Conservation (phyloP, 2,888 invertebrate species). For the Idaea aversata region DNA sequence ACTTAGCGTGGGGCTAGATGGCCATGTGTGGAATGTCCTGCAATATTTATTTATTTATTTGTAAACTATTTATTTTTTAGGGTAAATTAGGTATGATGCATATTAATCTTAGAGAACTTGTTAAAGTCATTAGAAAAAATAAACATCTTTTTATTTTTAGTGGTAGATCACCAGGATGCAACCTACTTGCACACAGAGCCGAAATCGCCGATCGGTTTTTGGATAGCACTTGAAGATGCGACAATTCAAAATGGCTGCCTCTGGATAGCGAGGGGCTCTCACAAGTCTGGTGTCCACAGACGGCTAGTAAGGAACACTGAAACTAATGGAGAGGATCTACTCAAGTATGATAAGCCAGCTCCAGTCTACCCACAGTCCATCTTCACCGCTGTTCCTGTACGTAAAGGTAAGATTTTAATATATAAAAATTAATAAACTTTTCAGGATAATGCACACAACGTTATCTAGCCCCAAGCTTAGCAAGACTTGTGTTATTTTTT, state of each 20-base stretch:
- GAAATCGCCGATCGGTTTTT: slow-evolving; percentile 90
- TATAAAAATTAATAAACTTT: background rate
- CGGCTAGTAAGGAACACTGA: slow-evolving; percentile 86
- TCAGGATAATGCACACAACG: background rate
- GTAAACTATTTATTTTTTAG: too few species aligned
- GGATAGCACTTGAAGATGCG: slow-evolving; percentile 98
- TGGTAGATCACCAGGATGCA: slow-evolving; percentile 91
- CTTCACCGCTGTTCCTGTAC: slow-evolving; percentile 89
- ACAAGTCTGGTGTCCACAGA: slow-evolving; percentile 89
- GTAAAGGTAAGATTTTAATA: slow-evolving; percentile 85
- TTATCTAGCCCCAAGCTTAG: too few species aligned
- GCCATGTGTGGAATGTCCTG: too few species aligned
- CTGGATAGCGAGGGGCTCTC: slow-evolving; percentile 95
- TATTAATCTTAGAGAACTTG: too few species aligned
- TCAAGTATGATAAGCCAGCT: slow-evolving; percentile 85
- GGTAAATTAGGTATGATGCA: too few species aligned
- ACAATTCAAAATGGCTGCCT: slow-evolving; percentile 96
- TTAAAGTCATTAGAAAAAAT: too few species aligned
- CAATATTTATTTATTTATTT: too few species aligned
- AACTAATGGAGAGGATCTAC: slow-evolving; percentile 75
- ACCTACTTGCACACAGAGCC: slow-evolving; percentile 94
- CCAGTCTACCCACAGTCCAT: slow-evolving; percentile 86
- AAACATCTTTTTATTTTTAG: slow-evolving; percentile 78
- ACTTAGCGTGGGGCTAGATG: too few species aligned
- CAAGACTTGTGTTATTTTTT: background rate